Evolutionary conservation across 2,888 invertebrate genomes (phyloP).

Genomic region (Bugula neritina): DNA sequence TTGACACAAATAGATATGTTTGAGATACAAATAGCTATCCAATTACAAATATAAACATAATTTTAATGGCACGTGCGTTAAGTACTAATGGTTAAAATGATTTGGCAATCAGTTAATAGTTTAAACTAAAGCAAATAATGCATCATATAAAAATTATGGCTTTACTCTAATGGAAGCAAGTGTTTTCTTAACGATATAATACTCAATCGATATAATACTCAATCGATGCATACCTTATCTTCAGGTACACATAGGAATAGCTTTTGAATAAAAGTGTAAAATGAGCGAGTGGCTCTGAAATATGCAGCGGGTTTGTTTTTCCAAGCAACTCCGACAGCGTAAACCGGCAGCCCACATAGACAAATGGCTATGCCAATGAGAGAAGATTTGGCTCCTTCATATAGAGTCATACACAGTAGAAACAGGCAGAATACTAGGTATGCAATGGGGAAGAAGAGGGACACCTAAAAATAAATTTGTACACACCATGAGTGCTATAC

Average conservation of each 20-base stretch:
- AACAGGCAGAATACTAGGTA: conserved; percentile 39
- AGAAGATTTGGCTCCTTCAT: conserved; percentile 21
- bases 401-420: conserved; percentile 30
- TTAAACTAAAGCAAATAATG: too few species aligned
- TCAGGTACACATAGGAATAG: conserved; percentile 21
- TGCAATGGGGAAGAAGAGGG: conserved; percentile 41
- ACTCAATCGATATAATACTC: not conserved
- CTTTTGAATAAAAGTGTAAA: not conserved
- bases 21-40: too few species aligned
- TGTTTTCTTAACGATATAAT: too few species aligned
- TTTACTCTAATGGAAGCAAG: too few species aligned
- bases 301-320: conserved; percentile 46
- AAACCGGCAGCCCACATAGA: conserved; percentile 75
- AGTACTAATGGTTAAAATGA: too few species aligned
- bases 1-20: too few species aligned
- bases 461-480: too few species aligned
- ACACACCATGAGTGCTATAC: too few species aligned
- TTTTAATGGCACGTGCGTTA: too few species aligned
- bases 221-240: conserved; percentile 7
- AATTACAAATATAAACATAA: too few species aligned
- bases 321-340: conserved; percentile 60
- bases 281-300: conserved; percentile 26
- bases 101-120: too few species aligned
- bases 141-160: too few species aligned
- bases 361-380: conserved; percentile 67